Evolutionary conservation across 2,113 vertebrate genomes (phyloP).

Genomic region (Eurypyga helias): DNA sequence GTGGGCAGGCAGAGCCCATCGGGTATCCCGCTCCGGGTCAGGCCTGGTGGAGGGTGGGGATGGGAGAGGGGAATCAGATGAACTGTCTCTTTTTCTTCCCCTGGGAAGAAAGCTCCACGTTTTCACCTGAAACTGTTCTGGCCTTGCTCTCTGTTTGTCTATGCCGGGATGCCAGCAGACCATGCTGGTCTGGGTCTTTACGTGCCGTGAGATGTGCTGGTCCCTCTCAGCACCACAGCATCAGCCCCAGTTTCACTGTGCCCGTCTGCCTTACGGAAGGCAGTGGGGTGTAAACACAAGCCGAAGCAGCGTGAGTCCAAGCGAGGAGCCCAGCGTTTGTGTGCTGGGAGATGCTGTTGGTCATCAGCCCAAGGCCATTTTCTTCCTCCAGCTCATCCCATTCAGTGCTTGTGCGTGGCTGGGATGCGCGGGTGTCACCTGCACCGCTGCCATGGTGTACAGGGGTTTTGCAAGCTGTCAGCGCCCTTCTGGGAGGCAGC

Average conservation of each 20-base stretch:
- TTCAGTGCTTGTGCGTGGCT: rapidly evolving
- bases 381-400: not conserved
- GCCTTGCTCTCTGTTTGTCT: not conserved
- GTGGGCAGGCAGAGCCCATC: not conserved
- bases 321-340: not conserved
- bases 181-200: not conserved
- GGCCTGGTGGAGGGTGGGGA: not conserved
- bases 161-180: not conserved
- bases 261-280: not conserved
- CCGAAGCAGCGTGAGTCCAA: rapidly evolving
- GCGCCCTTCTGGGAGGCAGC: not conserved
- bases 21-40: rapidly evolving
- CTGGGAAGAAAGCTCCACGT: not conserved
- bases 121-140: not conserved
- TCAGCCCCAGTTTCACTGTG: not conserved
- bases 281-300: not conserved
- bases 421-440: not conserved
- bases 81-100: not conserved
- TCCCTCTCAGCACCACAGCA: not conserved
- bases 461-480: not conserved
- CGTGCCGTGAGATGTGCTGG: rapidly evolving
- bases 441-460: rapidly evolving
- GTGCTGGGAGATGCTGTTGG: not conserved
- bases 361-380: not conserved
- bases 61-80: not conserved